These are phyloP conservation scores for Flexamia atlantica DNA, from an alignment of 2,888 invertebrate species.

Conservation along the genomic window DNA sequence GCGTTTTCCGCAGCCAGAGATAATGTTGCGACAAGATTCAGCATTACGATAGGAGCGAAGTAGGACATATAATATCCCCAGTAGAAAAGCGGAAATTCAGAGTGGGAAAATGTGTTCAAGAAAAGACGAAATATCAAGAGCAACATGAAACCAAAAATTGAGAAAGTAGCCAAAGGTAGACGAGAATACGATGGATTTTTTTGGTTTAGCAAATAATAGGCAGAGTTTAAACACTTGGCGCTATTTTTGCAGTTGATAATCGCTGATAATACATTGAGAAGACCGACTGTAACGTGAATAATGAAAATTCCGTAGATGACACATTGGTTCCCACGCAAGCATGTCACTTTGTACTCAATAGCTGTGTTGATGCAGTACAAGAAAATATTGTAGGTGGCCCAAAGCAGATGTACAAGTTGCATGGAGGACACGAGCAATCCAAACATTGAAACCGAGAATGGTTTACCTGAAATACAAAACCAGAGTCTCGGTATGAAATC, in stretches of 20 bases:
- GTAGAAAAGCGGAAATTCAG: conserved; percentile 39
- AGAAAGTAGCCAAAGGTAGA: conserved; percentile 53
- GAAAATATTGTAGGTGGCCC: conserved; percentile 37
- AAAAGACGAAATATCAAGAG: conserved; percentile 8
- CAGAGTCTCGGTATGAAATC: too few relatives aligned
- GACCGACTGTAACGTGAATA: conserved; percentile 33
- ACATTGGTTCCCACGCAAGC: conserved; percentile 50
- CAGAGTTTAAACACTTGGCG: conserved; percentile 41
- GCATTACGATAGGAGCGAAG: conserved; percentile 50
- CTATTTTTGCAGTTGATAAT: conserved; percentile 52
- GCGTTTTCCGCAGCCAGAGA: conserved; percentile 51
- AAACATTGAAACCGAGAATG: conserved; percentile 31
- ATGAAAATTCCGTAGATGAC: conserved; percentile 53
- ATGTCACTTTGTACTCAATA: conserved; percentile 54
- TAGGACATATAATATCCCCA: conserved; percentile 54
- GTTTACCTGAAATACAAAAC: conserved; percentile 49
- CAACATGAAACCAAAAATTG: conserved; percentile 49
- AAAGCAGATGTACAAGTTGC: conserved; percentile 32
- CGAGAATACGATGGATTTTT: conserved; percentile 30
- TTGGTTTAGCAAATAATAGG: conserved; percentile 49
- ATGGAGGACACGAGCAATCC: conserved; percentile 51
- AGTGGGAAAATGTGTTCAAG: not conserved
- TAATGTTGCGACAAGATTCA: conserved; percentile 55
- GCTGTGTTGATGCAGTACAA: conserved; percentile 46
- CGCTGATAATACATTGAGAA: conserved; percentile 34